A percentile compares a stretch with the other conserved stretches of the same genome.
Evolutionary conservation across 2,113 vertebrate species (phyloP).

Genomic region (Phrynocephalus versicolor): DNA sequence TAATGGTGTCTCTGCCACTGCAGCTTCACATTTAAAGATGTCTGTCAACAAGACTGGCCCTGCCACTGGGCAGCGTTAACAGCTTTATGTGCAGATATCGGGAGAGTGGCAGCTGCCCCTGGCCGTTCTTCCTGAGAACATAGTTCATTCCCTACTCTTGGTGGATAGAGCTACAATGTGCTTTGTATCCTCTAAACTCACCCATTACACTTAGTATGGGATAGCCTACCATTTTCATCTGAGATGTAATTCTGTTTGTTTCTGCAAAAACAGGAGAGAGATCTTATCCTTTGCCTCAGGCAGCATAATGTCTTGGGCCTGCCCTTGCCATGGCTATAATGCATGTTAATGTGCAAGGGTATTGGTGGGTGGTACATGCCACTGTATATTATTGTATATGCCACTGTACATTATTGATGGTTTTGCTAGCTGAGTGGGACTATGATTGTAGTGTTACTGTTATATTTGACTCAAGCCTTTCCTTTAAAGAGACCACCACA

Average conservation of each 20-base stretch:
- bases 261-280: not conserved
- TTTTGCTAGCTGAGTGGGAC: too few relatives aligned
- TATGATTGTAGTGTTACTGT: too few relatives aligned
- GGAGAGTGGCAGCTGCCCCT: too few relatives aligned
- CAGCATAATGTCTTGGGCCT: too few relatives aligned
- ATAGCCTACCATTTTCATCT: too few relatives aligned
- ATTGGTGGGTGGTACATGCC: not conserved
- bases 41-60: not conserved
- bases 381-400: not conserved
- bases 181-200: not conserved
- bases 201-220: not conserved
- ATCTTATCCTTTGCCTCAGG: too few relatives aligned
- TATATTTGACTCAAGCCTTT: not conserved
- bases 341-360: not conserved
- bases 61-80: not conserved
- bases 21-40: not conserved
- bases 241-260: not conserved
- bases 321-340: too few relatives aligned
- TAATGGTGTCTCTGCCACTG: not conserved
- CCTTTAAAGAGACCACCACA: not conserved
- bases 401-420: not conserved
- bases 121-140: not conserved
- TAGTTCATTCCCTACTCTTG: not conserved
- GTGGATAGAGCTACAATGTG: not conserved
- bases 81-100: not conserved